Conservation (phyloP, 2,113 vertebrate genomes). For the Lethenteron camtschaticum region DNA sequence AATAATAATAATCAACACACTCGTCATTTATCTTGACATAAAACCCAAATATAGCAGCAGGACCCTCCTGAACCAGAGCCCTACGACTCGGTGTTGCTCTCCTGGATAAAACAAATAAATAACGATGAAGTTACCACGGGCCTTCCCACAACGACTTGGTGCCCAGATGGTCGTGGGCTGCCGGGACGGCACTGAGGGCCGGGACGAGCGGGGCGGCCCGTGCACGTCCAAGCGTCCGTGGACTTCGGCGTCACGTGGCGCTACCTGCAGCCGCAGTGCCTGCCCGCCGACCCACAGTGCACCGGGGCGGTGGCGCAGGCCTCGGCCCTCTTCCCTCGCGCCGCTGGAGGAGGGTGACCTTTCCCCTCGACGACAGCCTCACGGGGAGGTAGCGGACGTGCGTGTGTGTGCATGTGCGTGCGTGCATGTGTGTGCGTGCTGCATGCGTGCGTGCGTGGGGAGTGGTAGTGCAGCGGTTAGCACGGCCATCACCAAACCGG, state of each 20-base stretch:
- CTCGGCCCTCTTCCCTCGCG: constrained; percentile 74
- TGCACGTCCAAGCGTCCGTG: constrained; percentile 76
- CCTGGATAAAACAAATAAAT: too few relatives aligned
- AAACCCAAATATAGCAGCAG: too few relatives aligned
- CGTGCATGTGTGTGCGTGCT: neutral
- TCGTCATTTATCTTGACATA: too few relatives aligned
- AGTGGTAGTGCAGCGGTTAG: neutral
- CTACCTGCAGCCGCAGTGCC: constrained; percentile 75
- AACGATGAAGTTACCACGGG: too few relatives aligned
- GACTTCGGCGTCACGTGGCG: constrained; percentile 90
- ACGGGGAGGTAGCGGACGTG: constrained; percentile 38
- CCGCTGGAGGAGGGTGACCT: constrained; percentile 73
- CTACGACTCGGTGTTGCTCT: too few relatives aligned
- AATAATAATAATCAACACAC: too few relatives aligned
- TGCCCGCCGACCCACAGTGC: constrained; percentile 77
- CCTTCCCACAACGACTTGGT: too few relatives aligned
- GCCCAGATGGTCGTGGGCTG: constrained; percentile 70
- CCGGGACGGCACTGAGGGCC: neutral
- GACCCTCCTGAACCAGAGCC: too few relatives aligned
- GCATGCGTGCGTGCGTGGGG: neutral
- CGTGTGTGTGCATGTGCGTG: neutral
- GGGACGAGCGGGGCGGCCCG: constrained; percentile 20
- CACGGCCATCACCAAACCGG: too few relatives aligned
- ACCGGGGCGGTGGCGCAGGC: constrained; percentile 71
- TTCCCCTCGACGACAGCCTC: constrained; percentile 53